Base-by-base conservation (phyloP, 2,888 invertebrate genomes). In the Therioaphis trifolii region DNA sequence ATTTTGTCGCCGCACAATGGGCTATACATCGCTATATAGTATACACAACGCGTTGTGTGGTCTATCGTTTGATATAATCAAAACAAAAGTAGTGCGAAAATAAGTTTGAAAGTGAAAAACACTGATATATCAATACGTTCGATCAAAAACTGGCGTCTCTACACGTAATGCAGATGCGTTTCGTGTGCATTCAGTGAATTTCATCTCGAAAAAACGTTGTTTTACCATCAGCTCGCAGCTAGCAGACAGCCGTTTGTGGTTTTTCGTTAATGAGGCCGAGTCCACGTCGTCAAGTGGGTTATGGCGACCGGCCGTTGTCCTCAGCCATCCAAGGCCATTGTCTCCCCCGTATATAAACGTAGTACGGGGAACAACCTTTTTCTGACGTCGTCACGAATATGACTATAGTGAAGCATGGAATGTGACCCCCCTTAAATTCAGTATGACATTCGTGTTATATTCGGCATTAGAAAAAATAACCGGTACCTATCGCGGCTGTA, bases 271-370 rank as follows among this genome's bases (percentile, higher is more conserved):
- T 40, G 18, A 40, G 24, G 68, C 52, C 52, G 40, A 66, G 52
- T 52, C 68, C 71, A 18, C n/a, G 24, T 68, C 35, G 24, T 78
- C 68, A 52, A 77, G 46, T 76, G 46, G 77, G 66, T 78, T 68
- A 78, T 12, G 68, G 52, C 35, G 35, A 78, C 68, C 68, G 52
- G 78, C 68, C 40, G 52, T 78, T 35, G 52, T 78, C 52, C 49
- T 68, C 12, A 40, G 52, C 24, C 52, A 52, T 68, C 40, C 68
- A 78, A 78, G 78, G 78, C 68, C 52, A 77, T 49, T 77, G 35
- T 66, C 15, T 66, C 66, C n/a, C 63, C 46, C 29, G 29, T 11
- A 21, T 15, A 35, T 5, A 35, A 5, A 7, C 35, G 35, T 7
- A n/a, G 35, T 35, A 35, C 7, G 7, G 35, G 21, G 24, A 66